Base-by-base conservation (phyloP, 2,797 vertebrate genomes). In the Telmatherina bonti region DNA sequence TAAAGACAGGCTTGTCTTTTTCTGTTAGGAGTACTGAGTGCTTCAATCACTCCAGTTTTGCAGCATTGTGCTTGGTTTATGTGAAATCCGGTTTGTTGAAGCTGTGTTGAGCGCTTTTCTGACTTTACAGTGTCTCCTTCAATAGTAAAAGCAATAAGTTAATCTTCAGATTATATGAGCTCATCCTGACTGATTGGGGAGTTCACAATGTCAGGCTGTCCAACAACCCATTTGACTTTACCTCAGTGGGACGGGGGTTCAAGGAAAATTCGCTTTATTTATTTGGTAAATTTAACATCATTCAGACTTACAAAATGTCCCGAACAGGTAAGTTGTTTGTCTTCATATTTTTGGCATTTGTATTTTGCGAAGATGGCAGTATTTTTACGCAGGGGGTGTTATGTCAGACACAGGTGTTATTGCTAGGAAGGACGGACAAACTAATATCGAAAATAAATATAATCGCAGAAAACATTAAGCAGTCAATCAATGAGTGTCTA, bases 221-320 rank as follows among this genome's bases (percentile, higher is more conserved):
- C 86, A 7, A 18, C 85, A 16, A 57, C 88, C 2, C 70, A 85
- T 1, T 22, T 92, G 58, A 76, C 82, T 18, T 79, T 96, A 20
- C 94, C 94, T 0, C 84, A 88, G 38, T 92, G 93, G 90, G 85
- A 87, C n/a, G 87, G 74, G 1, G 88, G 90, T 1, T 79, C 72
- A 20, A 71, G 89, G 29, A 93, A 83, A 69, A 87, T 95, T 41
- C 91, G 95, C 31, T 94, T 89, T 55, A 82, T 96, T 59, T 92
- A 94, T 60, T 41, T 96, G 54, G 82, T 82, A 20, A 83, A 89
- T 38, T 43, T 69, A 12, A 86, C 86, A 1, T 92, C 93, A 6
- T 94, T 96, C 73, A 89, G 85, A 8, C 66, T 95, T 57, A 85
- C 83, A 2, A 71, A 71, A 16, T 67, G 81, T 55, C 67, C 85